A percentile compares a stretch with the other conserved stretches of the same genome.
phyloP scores from a whole-genome alignment of 2,113 vertebrate species.

The Sakesphorus luctuosus region DNA sequence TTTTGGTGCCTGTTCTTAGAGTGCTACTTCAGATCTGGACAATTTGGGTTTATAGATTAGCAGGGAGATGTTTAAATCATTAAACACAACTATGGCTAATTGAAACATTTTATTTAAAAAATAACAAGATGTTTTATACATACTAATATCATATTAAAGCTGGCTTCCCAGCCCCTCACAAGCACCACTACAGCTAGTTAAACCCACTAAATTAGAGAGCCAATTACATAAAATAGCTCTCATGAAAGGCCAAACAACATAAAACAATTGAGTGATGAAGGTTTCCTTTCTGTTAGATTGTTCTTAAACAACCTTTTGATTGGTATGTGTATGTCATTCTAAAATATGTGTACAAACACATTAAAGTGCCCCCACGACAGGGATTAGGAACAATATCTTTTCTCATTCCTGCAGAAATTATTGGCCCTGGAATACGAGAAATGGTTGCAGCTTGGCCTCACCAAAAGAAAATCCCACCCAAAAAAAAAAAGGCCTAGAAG shows the following conservation, averaged over 20 bases:
- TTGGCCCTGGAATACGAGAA: background rate
- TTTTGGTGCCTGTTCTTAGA: background rate
- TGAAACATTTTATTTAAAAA: background rate
- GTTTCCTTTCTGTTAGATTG: background rate
- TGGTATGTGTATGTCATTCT: background rate
- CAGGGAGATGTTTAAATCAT: slow-evolving; percentile 13
- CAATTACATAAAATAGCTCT: background rate
- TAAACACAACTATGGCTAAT: slow-evolving; percentile 2
- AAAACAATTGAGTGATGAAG: background rate
- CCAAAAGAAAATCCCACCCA: background rate
- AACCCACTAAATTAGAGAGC: background rate
- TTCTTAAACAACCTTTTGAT: background rate
- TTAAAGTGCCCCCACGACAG: background rate
- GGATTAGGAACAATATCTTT: background rate
- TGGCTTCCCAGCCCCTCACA: background rate
- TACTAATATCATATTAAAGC: background rate
- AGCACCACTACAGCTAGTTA: background rate
- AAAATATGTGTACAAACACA: background rate
- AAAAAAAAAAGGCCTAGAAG: background rate
- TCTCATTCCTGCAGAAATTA: background rate
- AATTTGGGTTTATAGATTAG: slow-evolving; percentile 13
- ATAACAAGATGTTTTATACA: background rate
- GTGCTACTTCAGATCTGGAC: background rate
- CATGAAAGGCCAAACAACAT: background rate
- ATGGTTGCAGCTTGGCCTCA: background rate